Base-by-base conservation (phyloP, 2,888 invertebrate species). In the Craniophora ligustri region DNA sequence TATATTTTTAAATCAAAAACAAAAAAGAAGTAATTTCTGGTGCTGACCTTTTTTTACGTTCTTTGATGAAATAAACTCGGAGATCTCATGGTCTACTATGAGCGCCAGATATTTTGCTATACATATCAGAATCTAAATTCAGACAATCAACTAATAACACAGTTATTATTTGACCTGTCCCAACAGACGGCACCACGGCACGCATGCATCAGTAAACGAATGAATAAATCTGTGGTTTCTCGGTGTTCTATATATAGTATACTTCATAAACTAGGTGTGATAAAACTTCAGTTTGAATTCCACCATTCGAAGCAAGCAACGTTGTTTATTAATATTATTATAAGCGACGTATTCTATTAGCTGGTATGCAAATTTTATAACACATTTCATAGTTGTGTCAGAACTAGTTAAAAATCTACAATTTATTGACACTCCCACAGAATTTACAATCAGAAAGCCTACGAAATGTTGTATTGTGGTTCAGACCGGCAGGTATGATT, bases 321-420 rank as follows among this genome's bases (percentile, higher is more conserved):
- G n/a, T 26, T 4, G n/a, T 26, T 26, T 26, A 61, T 35, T 49
- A 28, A 44, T 40, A 30, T 45, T 31, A 41, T 18, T 31, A 26
- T 38, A 46, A 65, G 10, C 11, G 31, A 31, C 10, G 19, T 6
- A 30, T 66, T 45, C 32, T 41, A 28, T 51, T 40, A 41, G 13
- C 19, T 1, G 14, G 5, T 60, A 62, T 42, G 19, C 51, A 66
- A 21, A 60, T 48, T 45, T 41, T 51, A 59, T n/a, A 38, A 51
- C 32, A 30, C 41, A 41, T 66, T 65, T 66, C 51, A 38, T 8
- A 45, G 18, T 28, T 5, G 26, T 67, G 67, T 63, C 61, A 67
- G 46, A 41, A 32, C 31, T 45, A 46, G 45, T 46, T 46, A 59
- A 62, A 67, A 62, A 67, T 59, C 11, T 23, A 36, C 23, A 51